Base-by-base conservation (phyloP, 2,797 vertebrate genomes). In the Tauraco hartlaubi region DNA sequence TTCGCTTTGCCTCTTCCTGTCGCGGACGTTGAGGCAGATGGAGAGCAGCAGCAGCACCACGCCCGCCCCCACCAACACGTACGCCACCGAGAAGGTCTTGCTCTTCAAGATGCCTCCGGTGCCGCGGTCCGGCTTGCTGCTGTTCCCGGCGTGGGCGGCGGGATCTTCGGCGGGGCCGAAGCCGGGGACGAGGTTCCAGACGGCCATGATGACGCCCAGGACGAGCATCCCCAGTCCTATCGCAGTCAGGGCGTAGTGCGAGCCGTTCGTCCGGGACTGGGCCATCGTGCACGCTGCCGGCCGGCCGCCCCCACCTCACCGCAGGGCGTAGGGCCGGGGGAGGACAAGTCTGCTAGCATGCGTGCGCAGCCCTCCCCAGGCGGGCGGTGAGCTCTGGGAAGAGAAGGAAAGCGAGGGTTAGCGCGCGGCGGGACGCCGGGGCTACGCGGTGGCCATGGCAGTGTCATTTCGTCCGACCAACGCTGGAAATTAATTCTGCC, bases 121-220 rank as follows among this genome's bases (percentile, higher is more conserved):
- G 35, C 77, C 89, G 0, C 76, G 68, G 1, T 93, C 78, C 0
- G 98, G 97, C 0, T 97, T 98, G 95, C 98, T 99, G 96, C 95
- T 98, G 92, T 98, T 99, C 12, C 71, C 61, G 0, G 94, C 58
- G 0, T 89, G 62, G 1, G 56, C 6, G 1, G 96, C 12, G 0
- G 97, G 96, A 11, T 94, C 97, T 1, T 94, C 93, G 0, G 77
- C 1, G 0, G 93, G 80, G 0, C 97, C 95, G 5, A 98, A 97
- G 29, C 97, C 95, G 0, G 99, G 99, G 23, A 99, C 99, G 52
- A 99, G 97, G 82, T 98, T 99, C 99, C 99, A 99, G 73, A 99
- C 98, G 1, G 99, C 99, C 99, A 99, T 99, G 94, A 99, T 98
- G 37, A 99, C 96, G 22, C 99, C 99, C 0, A 99, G 98, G 12